Percentiles rank a stretch among this genome's conserved stretches.
phyloP scores from a whole-genome alignment of 2,113 vertebrate genomes.

The Nematolebias whitei region DNA sequence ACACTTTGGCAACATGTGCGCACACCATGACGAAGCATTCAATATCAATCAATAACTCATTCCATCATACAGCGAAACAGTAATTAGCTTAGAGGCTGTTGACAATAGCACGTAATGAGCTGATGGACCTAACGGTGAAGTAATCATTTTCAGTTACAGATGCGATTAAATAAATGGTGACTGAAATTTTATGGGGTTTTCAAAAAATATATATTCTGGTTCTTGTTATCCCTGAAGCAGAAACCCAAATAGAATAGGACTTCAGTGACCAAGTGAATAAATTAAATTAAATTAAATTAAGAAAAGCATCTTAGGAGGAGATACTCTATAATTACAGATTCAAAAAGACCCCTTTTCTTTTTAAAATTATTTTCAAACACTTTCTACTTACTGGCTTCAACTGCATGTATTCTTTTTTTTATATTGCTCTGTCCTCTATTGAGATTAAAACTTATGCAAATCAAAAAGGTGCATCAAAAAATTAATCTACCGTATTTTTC shows the following conservation, averaged over 20 bases:
- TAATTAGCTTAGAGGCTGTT: slow-evolving; percentile 26
- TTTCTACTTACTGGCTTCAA: background rate
- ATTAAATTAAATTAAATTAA: too few species aligned
- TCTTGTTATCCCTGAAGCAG: slow-evolving; percentile 1
- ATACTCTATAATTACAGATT: background rate
- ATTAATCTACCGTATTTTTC: too few species aligned
- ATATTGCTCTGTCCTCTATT: background rate
- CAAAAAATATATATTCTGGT: background rate
- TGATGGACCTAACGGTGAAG: slow-evolving; percentile 1
- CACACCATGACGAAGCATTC: slow-evolving; percentile 17
- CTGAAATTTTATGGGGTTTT: background rate
- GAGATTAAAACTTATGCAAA: background rate
- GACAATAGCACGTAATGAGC: slow-evolving; percentile 18
- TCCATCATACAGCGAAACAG: slow-evolving; percentile 12
- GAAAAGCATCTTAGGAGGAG: too few species aligned
- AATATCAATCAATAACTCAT: slow-evolving; percentile 59
- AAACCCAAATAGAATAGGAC: background rate
- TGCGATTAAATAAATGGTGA: slow-evolving; percentile 36
- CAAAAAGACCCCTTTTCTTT: background rate
- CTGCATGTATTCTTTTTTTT: background rate
- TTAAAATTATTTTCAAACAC: too few species aligned
- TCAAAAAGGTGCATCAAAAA: background rate
- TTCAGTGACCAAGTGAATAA: background rate
- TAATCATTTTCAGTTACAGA: slow-evolving; percentile 4
- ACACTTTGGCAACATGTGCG: slow-evolving; percentile 23